These are phyloP conservation scores for Drosophila niveifrons DNA, from an alignment of 2,888 invertebrate species.

Conservation along the genomic window DNA sequence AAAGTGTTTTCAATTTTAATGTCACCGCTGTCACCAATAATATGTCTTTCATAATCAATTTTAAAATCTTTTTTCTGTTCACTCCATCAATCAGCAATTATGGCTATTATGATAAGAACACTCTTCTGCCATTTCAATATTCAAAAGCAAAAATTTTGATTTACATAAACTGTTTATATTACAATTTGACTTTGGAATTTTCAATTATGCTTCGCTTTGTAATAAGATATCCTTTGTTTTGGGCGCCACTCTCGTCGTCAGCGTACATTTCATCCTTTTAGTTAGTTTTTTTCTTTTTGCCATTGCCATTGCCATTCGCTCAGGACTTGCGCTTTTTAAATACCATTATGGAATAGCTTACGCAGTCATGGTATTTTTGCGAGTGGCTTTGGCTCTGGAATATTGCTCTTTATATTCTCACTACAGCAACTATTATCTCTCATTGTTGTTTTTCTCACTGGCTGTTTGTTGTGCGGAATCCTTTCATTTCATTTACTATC, in stretches of 20 bases:
- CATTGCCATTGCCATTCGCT: background rate
- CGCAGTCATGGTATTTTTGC: background rate
- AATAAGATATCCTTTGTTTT: background rate
- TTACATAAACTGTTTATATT: background rate
- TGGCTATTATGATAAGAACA: no score
- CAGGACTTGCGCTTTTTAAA: background rate
- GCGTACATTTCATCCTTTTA: background rate
- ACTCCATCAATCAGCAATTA: no score
- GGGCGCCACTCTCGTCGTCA: background rate
- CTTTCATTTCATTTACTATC: slow-evolving; percentile 6
- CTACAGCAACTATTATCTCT: background rate
- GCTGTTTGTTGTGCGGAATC: background rate
- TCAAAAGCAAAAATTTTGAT: background rate
- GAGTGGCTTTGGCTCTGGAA: slow-evolving; percentile 2
- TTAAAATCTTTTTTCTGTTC: no score
- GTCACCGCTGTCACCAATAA: no score
- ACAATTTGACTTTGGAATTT: slow-evolving; percentile 1
- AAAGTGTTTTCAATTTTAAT: no score
- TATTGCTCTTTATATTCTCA: background rate
- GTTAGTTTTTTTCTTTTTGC: no score
- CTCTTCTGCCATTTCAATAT: no score
- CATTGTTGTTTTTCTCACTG: background rate
- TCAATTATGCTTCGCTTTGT: background rate
- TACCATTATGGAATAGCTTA: background rate
- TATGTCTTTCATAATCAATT: no score